Percentiles rank a stretch among this genome's conserved stretches.
Evolutionary conservation across 2,888 invertebrate genomes (phyloP).

Genomic region (Ophion costatus): DNA sequence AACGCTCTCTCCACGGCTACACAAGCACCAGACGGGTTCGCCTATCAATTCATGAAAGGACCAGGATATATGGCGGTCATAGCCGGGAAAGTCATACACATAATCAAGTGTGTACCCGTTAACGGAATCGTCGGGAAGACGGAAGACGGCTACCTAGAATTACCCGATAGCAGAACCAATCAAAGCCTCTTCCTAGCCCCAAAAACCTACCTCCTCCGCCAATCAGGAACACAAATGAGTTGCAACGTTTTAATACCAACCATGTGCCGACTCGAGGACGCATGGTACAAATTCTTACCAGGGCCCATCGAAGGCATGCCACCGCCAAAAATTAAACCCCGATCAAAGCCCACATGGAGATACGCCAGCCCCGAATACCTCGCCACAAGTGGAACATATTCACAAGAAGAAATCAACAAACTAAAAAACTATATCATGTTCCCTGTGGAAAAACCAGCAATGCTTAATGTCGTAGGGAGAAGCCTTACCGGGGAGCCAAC

Average conservation of each 20-base stretch:
- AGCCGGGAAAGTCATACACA: slow-evolving; percentile 33
- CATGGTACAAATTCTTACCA: too few species aligned
- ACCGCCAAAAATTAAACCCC: slow-evolving; percentile 30
- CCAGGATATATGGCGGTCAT: slow-evolving; percentile 4
- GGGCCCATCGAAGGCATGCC: slow-evolving; percentile 14
- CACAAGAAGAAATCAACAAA: slow-evolving; percentile 21
- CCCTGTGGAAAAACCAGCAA: slow-evolving; percentile 39
- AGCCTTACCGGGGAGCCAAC: background rate
- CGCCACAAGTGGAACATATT: slow-evolving; percentile 51
- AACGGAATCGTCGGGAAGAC: slow-evolving; percentile 1
- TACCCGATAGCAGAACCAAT: slow-evolving; percentile 21
- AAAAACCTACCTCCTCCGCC: slow-evolving; percentile 31
- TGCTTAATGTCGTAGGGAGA: slow-evolving; percentile 32
- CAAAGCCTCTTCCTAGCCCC: slow-evolving; percentile 34
- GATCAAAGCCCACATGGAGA: slow-evolving; percentile 41
- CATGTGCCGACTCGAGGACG: slow-evolving; percentile 30
- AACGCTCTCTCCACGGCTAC: too few species aligned
- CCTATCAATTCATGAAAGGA: slow-evolving; percentile 39
- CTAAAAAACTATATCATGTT: slow-evolving; percentile 54
- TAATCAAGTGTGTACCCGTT: slow-evolving; percentile 33
- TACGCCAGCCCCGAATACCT: slow-evolving; percentile 41
- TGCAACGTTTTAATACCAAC: slow-evolving; percentile 46
- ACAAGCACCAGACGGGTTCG: slow-evolving; percentile 37
- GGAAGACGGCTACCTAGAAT: background rate
- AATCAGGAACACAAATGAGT: slow-evolving; percentile 33